phyloP scores from a whole-genome alignment of 2,797 vertebrate genomes.

The Nannoperca australis region DNA sequence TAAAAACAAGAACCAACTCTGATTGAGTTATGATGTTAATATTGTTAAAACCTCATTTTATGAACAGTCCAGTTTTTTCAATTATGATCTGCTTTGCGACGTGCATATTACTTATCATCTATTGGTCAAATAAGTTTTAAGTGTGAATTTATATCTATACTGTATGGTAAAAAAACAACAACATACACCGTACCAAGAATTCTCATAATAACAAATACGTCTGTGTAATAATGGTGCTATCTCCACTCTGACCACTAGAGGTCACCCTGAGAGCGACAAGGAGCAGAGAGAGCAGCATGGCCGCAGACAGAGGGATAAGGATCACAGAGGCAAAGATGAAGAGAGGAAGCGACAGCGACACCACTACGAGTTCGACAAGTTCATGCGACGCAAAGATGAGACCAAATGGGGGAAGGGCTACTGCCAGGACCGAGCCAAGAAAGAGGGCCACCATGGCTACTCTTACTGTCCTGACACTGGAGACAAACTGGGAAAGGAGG shows the following conservation, averaged over 20 bases:
- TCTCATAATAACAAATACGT: background rate
- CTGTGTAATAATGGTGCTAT: constrained; percentile 1
- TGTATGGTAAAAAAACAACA: background rate
- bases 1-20: background rate
- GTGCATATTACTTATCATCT: background rate
- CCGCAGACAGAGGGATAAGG: constrained; percentile 91
- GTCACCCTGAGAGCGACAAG: constrained; percentile 91
- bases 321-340: constrained; percentile 90
- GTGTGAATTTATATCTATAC: background rate
- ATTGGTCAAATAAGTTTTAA: background rate
- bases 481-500: constrained; percentile 92
- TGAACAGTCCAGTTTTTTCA: background rate
- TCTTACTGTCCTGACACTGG: constrained; percentile 87
- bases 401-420: constrained; percentile 94
- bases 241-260: constrained; percentile 67
- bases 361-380: constrained; percentile 93
- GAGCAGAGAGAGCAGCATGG: constrained; percentile 91
- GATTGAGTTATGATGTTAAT: background rate
- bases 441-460: constrained; percentile 89
- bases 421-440: constrained; percentile 92
- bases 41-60: background rate
- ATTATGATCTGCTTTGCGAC: background rate
- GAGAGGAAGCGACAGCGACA: constrained; percentile 91
- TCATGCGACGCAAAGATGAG: constrained; percentile 93
- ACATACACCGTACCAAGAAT: background rate